Percentiles rank a stretch among this genome's conserved stretches.
These are phyloP conservation scores for Ictidomys tridecemlineatus DNA, from an alignment of 2,113 vertebrate species.

Conservation along the genomic window DNA sequence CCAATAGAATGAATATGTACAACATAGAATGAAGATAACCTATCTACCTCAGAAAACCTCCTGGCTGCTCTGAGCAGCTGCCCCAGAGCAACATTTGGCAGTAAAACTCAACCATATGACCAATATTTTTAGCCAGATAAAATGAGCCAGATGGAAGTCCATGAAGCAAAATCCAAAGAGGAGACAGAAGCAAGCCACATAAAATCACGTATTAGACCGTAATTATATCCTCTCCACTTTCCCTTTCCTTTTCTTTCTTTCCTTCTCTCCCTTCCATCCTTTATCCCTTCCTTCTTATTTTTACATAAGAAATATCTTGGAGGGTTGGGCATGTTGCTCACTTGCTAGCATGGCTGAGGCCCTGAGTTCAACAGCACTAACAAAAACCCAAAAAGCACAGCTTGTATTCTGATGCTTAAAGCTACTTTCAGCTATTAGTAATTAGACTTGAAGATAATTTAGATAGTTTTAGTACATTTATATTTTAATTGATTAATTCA, in stretches of 20 bases:
- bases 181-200: conserved; percentile 61
- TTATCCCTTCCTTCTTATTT: not conserved
- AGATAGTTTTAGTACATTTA: not conserved
- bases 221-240: too few relatives aligned
- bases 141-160: conserved; percentile 74
- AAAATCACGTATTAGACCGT: not conserved
- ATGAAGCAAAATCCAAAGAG: conserved; percentile 50
- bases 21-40: conserved; percentile 36
- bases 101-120: conserved; percentile 73
- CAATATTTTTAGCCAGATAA: conserved; percentile 64
- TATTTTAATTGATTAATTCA: not conserved
- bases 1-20: conserved; percentile 7
- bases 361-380: not conserved
- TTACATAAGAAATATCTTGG: not conserved
- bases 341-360: too few relatives aligned
- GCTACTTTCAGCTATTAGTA: not conserved
- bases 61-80: conserved; percentile 56
- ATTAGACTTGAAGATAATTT: not conserved
- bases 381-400: too few relatives aligned
- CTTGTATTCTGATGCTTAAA: not conserved
- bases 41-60: not conserved
- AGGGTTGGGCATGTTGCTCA: not conserved
- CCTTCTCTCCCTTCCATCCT: too few relatives aligned
- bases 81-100: conserved; percentile 73
- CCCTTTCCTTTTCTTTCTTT: too few relatives aligned